Percentiles rank a stretch among this genome's conserved stretches.
phyloP scores from a whole-genome alignment of 2,888 invertebrate genomes.

The Cryptophagus acutangulus region DNA sequence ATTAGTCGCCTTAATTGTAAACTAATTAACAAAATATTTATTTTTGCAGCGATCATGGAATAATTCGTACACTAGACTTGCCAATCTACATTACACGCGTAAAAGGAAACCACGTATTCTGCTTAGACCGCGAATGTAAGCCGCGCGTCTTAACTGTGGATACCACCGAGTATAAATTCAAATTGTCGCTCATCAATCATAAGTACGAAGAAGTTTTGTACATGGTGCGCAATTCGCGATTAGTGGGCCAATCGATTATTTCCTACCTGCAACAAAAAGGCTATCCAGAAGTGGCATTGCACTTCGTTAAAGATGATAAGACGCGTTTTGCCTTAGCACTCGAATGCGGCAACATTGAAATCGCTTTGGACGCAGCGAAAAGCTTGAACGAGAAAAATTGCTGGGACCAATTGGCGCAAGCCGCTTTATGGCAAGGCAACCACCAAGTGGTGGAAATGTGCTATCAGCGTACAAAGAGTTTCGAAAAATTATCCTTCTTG shows the following conservation, averaged over 20 bases:
- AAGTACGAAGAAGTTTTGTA: slow-evolving; percentile 89
- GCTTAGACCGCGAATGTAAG: slow-evolving; percentile 87
- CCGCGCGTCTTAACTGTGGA: slow-evolving; percentile 90
- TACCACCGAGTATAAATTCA: slow-evolving; percentile 97
- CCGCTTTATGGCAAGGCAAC: slow-evolving; percentile 90
- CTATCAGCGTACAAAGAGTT: slow-evolving; percentile 98
- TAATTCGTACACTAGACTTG: slow-evolving; percentile 94
- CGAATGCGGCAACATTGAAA: slow-evolving; percentile 98
- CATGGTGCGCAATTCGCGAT: slow-evolving; percentile 93
- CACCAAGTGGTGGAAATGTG: slow-evolving; percentile 94
- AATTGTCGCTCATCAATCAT: slow-evolving; percentile 91
- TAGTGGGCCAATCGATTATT: slow-evolving; percentile 98
- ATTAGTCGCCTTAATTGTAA: slow-evolving; percentile 3
- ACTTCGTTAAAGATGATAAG: slow-evolving; percentile 98
- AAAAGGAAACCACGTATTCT: slow-evolving; percentile 85
- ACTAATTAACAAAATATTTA: slow-evolving; percentile 11
- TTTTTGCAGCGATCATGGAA: slow-evolving; percentile 85
- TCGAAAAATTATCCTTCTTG: slow-evolving; percentile 95
- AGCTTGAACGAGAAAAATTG: slow-evolving; percentile 89
- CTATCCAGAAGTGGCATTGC: slow-evolving; percentile 97
- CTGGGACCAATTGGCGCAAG: slow-evolving; percentile 93
- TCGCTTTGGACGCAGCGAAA: slow-evolving; percentile 93
- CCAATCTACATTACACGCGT: slow-evolving; percentile 96
- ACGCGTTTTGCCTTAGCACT: slow-evolving; percentile 92
- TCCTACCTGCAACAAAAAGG: slow-evolving; percentile 98